Evolutionary conservation across 2,888 invertebrate species (phyloP).

Genomic region (Erannis defoliaria): DNA sequence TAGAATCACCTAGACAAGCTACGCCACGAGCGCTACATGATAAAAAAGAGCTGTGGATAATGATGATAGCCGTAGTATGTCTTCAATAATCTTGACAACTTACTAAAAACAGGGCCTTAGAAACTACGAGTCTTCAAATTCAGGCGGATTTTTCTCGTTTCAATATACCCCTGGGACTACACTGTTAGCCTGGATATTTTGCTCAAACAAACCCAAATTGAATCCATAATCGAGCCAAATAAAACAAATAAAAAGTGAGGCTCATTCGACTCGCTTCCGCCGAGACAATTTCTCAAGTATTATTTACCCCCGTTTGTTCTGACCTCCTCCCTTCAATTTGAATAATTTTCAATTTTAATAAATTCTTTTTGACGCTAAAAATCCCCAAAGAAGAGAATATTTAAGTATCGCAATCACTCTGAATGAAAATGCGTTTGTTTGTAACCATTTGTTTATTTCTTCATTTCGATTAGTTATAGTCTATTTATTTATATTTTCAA

Average conservation of each 20-base stretch:
- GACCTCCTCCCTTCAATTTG: constrained; percentile 38
- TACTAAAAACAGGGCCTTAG: background rate
- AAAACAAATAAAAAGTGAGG: constrained; percentile 18
- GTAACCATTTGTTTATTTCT: background rate
- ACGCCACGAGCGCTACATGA: too few relatives aligned
- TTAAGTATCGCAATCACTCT: constrained; percentile 21
- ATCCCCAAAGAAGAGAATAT: constrained; percentile 18
- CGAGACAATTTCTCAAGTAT: constrained; percentile 13
- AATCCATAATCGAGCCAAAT: constrained; percentile 13
- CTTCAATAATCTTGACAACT: too few relatives aligned
- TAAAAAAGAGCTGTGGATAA: too few relatives aligned
- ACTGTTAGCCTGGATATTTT: background rate
- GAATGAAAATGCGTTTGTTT: background rate
- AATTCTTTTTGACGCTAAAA: constrained; percentile 38
- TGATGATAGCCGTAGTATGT: too few relatives aligned
- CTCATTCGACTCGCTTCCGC: constrained; percentile 12
- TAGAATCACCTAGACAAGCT: too few relatives aligned
- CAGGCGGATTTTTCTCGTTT: background rate
- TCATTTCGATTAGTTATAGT: too few relatives aligned
- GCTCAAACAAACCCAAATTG: constrained; percentile 8
- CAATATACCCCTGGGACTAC: background rate
- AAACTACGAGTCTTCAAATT: background rate
- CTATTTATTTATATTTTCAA: too few relatives aligned
- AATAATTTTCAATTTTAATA: constrained; percentile 49
- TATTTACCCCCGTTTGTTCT: constrained; percentile 24